Conservation (phyloP, 2,113 vertebrate species). For the Ahaetulla prasina region DNA sequence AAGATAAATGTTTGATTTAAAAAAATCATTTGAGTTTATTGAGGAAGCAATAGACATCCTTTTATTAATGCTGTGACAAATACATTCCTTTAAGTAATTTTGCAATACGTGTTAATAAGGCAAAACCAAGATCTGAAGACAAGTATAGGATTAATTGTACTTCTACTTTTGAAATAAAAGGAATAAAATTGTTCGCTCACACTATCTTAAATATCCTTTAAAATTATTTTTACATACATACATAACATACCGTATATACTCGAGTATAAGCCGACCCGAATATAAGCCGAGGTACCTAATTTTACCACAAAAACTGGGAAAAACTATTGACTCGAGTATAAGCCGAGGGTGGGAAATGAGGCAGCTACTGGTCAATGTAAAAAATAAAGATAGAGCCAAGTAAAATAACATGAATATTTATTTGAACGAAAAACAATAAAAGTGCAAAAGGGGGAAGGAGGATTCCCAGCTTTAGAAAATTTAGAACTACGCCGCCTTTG, state of each 20-base stretch:
- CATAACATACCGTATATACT: neutral
- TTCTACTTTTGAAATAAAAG: neutral
- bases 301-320: no score
- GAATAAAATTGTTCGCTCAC: neutral
- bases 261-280: no score
- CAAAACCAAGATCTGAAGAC: neutral
- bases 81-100: neutral
- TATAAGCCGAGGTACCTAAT: no score
- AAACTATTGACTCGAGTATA: no score
- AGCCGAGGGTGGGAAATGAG: no score
- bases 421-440: no score
- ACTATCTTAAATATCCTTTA: neutral
- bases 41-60: neutral
- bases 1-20: neutral
- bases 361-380: no score
- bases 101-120: neutral
- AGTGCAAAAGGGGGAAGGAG: no score
- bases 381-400: no score
- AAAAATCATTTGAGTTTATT: neutral
- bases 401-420: no score
- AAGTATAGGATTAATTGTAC: neutral
- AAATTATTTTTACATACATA: neutral
- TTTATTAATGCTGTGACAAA: neutral
- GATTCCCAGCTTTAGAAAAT: no score
- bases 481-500: no score